phyloP scores from a whole-genome alignment of 1,140 invertebrate species.

The Rhopalosiphum maidis region DNA sequence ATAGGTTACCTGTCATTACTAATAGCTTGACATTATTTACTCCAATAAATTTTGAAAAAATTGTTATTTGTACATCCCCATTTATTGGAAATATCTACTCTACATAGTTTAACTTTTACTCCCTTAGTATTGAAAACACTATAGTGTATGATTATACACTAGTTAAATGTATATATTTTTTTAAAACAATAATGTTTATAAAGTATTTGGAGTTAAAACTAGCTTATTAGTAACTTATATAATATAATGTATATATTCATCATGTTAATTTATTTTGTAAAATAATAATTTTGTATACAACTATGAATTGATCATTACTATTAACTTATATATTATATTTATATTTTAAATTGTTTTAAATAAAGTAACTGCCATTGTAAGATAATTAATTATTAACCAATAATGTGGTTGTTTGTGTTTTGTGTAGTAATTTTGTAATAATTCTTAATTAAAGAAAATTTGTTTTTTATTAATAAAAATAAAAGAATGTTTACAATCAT shows the following conservation, averaged over 20 bases:
- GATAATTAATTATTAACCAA: neutral
- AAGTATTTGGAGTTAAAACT: no score
- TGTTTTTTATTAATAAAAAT: neutral
- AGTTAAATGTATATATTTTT: neutral
- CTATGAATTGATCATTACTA: neutral
- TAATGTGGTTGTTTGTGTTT: neutral
- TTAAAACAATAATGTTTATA: neutral
- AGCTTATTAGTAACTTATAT: neutral
- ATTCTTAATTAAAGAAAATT: neutral
- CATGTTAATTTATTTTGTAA: neutral
- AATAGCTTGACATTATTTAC: neutral
- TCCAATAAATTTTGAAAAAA: neutral
- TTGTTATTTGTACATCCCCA: neutral
- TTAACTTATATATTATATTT: neutral
- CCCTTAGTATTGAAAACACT: neutral
- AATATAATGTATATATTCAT: neutral
- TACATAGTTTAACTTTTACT: neutral
- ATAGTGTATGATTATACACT: neutral
- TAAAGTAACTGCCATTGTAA: neutral
- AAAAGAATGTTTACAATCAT: neutral
- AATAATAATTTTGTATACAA: neutral
- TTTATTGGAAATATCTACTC: neutral
- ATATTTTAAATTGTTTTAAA: neutral
- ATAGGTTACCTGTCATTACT: neutral
- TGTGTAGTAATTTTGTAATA: no score